Evolutionary conservation across 2,888 invertebrate species (phyloP), one percentile per base, ranked within the genome.

Genomic region (Caenorhabditis wallacei): DNA sequence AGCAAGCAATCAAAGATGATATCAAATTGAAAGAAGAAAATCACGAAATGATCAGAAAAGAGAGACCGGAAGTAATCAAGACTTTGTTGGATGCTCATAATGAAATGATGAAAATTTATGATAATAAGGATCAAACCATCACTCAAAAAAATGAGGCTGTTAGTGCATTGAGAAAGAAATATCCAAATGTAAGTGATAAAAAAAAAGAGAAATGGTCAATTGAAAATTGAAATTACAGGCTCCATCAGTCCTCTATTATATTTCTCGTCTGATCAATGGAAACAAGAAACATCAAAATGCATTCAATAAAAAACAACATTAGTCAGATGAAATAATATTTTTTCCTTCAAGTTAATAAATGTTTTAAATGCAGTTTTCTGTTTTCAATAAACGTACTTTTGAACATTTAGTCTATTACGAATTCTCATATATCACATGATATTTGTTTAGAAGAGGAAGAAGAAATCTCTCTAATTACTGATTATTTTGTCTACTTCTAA

Each of bases 251-350:
- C 78, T 78, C 20, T 78, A 69, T 53, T 78, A 78, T 48, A 53
- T 78, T 30, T 69, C 78, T 24, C 69, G 78, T 16, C 18, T 78
- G 37, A 78, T 78, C 59, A 78, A 69, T 26, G 78, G 78, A 46
- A 51, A 54, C 11, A 51, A 40, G 40, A 22, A 20, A 1, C 61
- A 63, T n/a, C 30, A 59, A 30, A 46, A 54, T 22, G 30, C 40
- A 46, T 10, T 24, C 16, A 20, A 7, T n/a, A 71, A 37, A 10
- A 26, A 35, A 1, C 51, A 59, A n/a, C 5, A 24, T 35, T 66
- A 10, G 24, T 16, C 18, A n/a, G n/a, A n/a, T n/a, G n/a, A n/a
- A n/a, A n/a, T n/a, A n/a, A n/a, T n/a, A n/a, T n/a, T n/a, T n/a
- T n/a, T n/a, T n/a, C n/a, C n/a, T n/a, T n/a, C n/a, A n/a, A n/a